A percentile compares a stretch with the other conserved stretches of the same genome.
phyloP scores from a whole-genome alignment of 2,113 vertebrate genomes.

The Ciconia maguari region DNA sequence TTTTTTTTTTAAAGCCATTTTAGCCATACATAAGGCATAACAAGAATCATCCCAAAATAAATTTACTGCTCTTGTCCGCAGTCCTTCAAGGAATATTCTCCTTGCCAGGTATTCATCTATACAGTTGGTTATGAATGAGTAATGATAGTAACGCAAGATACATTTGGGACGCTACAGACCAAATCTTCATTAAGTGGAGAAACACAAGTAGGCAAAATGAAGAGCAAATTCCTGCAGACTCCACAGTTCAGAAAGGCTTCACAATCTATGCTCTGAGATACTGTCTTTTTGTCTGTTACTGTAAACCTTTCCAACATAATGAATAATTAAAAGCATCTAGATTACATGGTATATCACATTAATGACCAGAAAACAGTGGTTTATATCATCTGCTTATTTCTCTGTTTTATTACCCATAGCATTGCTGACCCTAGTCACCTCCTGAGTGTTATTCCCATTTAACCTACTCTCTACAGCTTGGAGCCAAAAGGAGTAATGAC shows the following conservation, averaged over 20 bases:
- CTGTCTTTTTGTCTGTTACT: not conserved
- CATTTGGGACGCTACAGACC: not conserved
- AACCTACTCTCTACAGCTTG: not conserved
- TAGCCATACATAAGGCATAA: not conserved
- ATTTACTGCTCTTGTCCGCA: not conserved
- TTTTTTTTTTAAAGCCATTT: not conserved
- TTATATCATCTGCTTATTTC: not conserved
- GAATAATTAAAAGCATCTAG: constrained; percentile 52
- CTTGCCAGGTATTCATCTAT: not conserved
- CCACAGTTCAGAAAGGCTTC: not conserved
- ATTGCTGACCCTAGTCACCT: not conserved
- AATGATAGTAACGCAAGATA: not conserved
- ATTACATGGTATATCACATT: constrained; percentile 23
- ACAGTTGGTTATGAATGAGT: constrained; percentile 17
- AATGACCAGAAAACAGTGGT: not conserved
- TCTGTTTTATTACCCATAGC: not conserved
- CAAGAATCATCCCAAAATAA: not conserved
- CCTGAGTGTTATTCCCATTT: not conserved
- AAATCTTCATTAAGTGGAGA: not conserved
- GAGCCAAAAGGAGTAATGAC: not conserved
- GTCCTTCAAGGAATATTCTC: not conserved
- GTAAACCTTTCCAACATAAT: constrained; percentile 16
- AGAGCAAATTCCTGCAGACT: constrained; percentile 24
- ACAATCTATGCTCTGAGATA: not conserved
- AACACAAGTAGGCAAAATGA: constrained; percentile 15